phyloP scores from a whole-genome alignment of 2,113 vertebrate species.

The Psophia crepitans region DNA sequence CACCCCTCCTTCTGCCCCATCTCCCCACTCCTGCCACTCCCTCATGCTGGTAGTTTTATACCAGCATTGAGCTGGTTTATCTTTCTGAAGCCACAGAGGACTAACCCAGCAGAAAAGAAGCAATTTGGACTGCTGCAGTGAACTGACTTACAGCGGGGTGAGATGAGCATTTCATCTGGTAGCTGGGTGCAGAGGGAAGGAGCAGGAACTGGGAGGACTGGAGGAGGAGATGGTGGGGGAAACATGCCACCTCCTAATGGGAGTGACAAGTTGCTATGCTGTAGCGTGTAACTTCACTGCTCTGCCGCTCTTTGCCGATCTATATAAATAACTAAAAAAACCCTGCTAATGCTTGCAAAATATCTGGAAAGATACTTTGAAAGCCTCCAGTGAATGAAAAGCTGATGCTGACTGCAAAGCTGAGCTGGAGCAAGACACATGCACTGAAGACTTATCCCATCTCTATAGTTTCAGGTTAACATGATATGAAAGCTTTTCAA shows the following conservation, averaged over 20 bases:
- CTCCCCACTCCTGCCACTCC: not conserved
- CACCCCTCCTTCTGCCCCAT: not conserved
- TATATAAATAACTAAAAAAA: not conserved
- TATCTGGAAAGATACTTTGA: not conserved
- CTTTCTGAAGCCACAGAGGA: not conserved
- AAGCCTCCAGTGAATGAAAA: not conserved
- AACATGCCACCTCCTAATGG: not conserved
- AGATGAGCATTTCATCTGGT: not conserved
- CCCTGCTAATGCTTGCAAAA: not conserved
- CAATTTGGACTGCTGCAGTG: not conserved
- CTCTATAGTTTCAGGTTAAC: not conserved
- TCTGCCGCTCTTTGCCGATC: not conserved
- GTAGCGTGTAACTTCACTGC: not conserved
- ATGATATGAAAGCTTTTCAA: not conserved
- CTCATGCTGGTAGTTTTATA: not conserved
- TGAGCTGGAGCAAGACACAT: not conserved
- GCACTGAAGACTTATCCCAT: not conserved
- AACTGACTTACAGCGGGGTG: not conserved
- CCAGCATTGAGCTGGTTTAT: not conserved
- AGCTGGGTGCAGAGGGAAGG: not conserved
- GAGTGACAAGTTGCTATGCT: not conserved
- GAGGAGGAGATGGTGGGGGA: not conserved
- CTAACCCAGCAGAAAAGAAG: not conserved
- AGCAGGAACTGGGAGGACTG: not conserved
- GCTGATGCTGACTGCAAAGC: not conserved